Conservation (phyloP, 1,140 invertebrate species). For the Gonatopus flavifemur region DNA sequence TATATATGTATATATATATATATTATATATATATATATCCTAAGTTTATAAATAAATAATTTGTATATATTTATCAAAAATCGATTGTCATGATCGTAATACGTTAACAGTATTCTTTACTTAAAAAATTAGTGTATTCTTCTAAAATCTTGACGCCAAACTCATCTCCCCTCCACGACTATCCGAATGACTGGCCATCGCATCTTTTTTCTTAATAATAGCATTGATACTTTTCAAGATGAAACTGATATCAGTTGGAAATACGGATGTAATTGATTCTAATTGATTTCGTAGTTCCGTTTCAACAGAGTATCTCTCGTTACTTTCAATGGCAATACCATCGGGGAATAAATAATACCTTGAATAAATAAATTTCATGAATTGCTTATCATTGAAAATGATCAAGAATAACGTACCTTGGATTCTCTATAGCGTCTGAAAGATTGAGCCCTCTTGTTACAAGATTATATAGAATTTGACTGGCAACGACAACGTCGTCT, state of each 20-base stretch:
- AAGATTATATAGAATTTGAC: conserved; percentile 49
- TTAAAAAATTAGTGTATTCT: conserved; percentile 5
- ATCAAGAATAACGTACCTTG: conserved; percentile 38
- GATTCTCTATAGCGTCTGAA: conserved; percentile 46
- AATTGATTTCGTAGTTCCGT: conserved; percentile 31
- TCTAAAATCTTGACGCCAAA: conserved; percentile 63
- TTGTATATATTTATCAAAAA: too few species aligned
- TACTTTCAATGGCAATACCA: conserved; percentile 42
- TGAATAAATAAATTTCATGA: conserved; percentile 4
- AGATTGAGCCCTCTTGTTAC: conserved; percentile 42
- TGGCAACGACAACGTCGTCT: conserved; percentile 42
- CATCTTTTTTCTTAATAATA: conserved; percentile 56
- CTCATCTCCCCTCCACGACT: conserved; percentile 68
- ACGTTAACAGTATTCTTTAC: not conserved
- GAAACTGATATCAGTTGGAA: conserved; percentile 25
- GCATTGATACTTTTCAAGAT: conserved; percentile 56
- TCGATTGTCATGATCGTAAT: not conserved
- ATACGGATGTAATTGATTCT: conserved; percentile 27
- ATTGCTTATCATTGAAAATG: not conserved
- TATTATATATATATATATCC: conserved; percentile 5
- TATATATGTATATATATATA: conserved; percentile 10
- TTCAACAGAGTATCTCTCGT: conserved; percentile 38
- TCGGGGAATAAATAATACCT: conserved; percentile 44
- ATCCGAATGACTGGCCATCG: conserved; percentile 61
- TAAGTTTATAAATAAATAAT: not conserved